Evolutionary conservation across 2,888 invertebrate genomes (phyloP).

Genomic region (Aspidiotus destructor): DNA sequence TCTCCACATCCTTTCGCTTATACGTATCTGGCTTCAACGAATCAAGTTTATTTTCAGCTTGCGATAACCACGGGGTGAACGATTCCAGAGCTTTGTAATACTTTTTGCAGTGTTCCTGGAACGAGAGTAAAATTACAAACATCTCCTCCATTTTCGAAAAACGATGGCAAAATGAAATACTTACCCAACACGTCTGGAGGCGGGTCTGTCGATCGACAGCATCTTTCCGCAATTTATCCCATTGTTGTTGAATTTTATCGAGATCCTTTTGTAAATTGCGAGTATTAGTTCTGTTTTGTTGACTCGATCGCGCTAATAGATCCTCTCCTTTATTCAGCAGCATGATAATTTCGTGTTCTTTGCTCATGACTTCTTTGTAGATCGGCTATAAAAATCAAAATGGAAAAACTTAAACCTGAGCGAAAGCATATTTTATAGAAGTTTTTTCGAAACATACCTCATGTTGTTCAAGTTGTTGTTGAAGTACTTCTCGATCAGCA

Average conservation of each 20-base stretch:
- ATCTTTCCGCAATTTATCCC: constrained; percentile 84
- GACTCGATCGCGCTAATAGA: constrained; percentile 48
- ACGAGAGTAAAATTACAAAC: constrained; percentile 17
- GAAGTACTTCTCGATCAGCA: constrained; percentile 69
- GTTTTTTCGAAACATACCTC: constrained; percentile 47
- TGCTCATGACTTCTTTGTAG: constrained; percentile 75
- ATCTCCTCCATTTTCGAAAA: neutral
- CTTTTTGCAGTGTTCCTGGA: constrained; percentile 71
- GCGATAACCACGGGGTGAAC: constrained; percentile 79
- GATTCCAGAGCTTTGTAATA: constrained; percentile 75
- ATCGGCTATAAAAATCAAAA: constrained; percentile 50
- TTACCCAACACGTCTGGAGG: constrained; percentile 68
- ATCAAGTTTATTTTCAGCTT: constrained; percentile 74
- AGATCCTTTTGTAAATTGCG: constrained; percentile 64
- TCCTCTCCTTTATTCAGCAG: constrained; percentile 81
- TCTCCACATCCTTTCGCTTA: constrained; percentile 75
- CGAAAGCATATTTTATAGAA: neutral
- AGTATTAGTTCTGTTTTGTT: constrained; percentile 49
- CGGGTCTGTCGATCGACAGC: constrained; percentile 76
- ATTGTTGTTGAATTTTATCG: constrained; percentile 79
- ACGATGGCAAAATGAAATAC: constrained; percentile 8
- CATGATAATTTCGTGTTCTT: constrained; percentile 90
- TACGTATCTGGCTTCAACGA: constrained; percentile 67
- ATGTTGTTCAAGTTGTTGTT: constrained; percentile 77
- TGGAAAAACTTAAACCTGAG: neutral